These are phyloP conservation scores for Perca flavescens DNA, from an alignment of 2,113 vertebrate genomes.

Conservation along the genomic window DNA sequence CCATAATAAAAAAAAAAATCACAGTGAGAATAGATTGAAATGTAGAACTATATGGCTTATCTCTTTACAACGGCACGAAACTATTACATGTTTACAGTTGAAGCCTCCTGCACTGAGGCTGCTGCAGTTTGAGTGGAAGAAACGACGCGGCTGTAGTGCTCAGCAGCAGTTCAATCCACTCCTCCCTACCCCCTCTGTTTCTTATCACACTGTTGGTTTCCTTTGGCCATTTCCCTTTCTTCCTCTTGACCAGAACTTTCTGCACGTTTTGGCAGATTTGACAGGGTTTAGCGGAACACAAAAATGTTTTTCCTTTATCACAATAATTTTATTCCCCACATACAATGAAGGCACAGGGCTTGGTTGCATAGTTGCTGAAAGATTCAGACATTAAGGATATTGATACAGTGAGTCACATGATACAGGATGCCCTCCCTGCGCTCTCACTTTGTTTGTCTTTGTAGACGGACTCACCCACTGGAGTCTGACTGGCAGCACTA, in stretches of 20 bases:
- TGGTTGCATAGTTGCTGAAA: constrained; percentile 19
- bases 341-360: constrained; percentile 17
- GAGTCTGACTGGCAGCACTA: constrained; percentile 90
- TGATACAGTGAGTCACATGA: constrained; percentile 17
- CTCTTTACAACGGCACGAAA: background rate
- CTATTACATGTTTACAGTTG: background rate
- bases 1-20: background rate
- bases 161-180: constrained; percentile 20
- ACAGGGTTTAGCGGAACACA: constrained; percentile 1
- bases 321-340: constrained; percentile 20
- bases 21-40: background rate
- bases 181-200: constrained; percentile 28
- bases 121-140: no score
- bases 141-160: constrained; percentile 7
- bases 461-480: constrained; percentile 94
- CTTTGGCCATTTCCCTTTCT: constrained; percentile 49
- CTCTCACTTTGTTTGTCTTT: constrained; percentile 25
- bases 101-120: background rate
- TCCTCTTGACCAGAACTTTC: constrained; percentile 36
- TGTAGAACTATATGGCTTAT: background rate
- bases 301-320: constrained; percentile 14
- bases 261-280: constrained; percentile 49
- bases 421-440: constrained; percentile 2
- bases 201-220: constrained; percentile 61
- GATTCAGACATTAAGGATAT: constrained; percentile 17